A percentile compares a stretch with the other conserved stretches of the same genome.
phyloP scores from a whole-genome alignment of 2,113 vertebrate genomes.

The Mastomys natalensis region DNA sequence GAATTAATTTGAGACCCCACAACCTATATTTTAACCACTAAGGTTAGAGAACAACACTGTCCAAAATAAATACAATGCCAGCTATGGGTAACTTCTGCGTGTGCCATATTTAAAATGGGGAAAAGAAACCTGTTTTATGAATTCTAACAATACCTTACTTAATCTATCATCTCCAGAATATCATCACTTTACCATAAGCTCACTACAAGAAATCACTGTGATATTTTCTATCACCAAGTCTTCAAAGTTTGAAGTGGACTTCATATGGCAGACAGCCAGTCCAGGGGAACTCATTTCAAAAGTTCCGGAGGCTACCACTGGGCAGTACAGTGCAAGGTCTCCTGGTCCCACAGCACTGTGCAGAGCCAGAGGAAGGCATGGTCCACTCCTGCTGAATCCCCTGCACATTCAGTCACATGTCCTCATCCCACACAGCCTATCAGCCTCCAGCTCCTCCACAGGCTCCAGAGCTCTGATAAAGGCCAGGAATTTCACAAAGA shows the following conservation, averaged over 20 bases:
- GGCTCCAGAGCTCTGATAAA: background rate
- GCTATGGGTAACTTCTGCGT: background rate
- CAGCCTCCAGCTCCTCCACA: background rate
- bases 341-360: background rate
- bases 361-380: background rate
- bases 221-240: background rate
- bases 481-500: background rate
- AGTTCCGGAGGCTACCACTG: background rate
- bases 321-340: rapidly evolving
- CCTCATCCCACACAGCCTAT: background rate
- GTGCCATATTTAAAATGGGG: background rate
- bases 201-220: background rate
- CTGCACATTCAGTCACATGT: rapidly evolving
- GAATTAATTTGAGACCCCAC: constrained; percentile 23
- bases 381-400: too few relatives aligned
- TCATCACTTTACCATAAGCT: constrained; percentile 9
- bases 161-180: background rate
- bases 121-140: constrained; percentile 27
- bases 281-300: background rate
- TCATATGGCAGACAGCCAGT: background rate
- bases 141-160: constrained; percentile 41
- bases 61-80: background rate
- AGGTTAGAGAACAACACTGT: background rate
- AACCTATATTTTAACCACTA: background rate
- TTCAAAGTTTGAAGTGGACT: background rate